Evolutionary conservation across 2,797 vertebrate species (phyloP), one percentile per base, ranked within the genome.

Genomic region (Orientallactaga sibirica): DNA sequence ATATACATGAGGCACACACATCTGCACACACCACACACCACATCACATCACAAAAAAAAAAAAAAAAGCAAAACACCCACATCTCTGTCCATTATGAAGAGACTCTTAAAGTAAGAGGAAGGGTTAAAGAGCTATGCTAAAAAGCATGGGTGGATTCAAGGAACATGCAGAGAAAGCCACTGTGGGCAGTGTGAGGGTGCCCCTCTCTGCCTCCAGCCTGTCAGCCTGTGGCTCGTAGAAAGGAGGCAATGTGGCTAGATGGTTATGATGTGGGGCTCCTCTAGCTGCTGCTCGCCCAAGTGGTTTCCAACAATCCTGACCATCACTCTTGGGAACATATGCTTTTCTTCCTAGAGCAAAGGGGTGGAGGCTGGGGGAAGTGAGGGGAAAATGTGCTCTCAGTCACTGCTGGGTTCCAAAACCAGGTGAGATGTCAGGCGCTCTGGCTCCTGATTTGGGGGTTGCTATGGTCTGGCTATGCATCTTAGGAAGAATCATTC

Each of bases 81-180:
- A 58, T 58, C 55, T 1, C 0, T 5, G 3, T 80, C 10, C 24
- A 80, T 93, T 48, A 48, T 12, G 41, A 78, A 80, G 85, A 87
- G 74, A 87, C 71, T 61, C 86, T 93, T 88, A 68, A 79, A 91
- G 68, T 58, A 77, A 91, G 68, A 78, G 37, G 48, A 86, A 81
- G 55, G 25, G 19, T 61, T 5, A 0, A 84, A 81, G 62, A 27
- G 22, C 66, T 5, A 0, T 7, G 43, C 43, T 83, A 29, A 68
- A n/a, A 70, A 41, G 27, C 20, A 11, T 5, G 24, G 52, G 6
- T 43, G 79, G 55, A 16, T 4, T 48, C 48, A 48, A 48, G 48
- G 48, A 48, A 48, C 48, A 8, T 48, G 48, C 9, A 48, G 8
- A 48, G 48, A 48, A 9, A 48, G 48, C 48, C 48, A 8, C 0